Conservation (phyloP, 2,888 invertebrate species). For the Polyommatus iphigenia region DNA sequence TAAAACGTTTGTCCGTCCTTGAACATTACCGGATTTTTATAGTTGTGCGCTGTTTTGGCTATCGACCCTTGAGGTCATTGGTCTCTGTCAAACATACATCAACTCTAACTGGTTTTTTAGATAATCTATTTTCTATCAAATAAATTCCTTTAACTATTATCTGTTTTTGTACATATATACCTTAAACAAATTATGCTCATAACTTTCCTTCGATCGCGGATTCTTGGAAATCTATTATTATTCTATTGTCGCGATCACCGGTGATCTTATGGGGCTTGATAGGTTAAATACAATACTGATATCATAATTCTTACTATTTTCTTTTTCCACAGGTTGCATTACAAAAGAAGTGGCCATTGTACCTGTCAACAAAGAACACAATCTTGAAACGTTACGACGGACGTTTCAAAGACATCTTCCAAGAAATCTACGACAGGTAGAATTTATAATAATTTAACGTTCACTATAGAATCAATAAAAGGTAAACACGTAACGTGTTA, state of each 20-base stretch:
- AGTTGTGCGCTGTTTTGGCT: background rate
- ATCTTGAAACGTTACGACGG: conserved; percentile 94
- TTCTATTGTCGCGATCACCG: too few species aligned
- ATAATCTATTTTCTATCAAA: background rate
- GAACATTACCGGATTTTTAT: background rate
- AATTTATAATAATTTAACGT: background rate
- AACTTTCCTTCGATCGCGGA: too few species aligned
- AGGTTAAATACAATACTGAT: too few species aligned
- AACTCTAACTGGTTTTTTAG: background rate
- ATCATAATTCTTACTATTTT: too few species aligned
- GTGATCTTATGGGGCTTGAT: too few species aligned
- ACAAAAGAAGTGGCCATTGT: conserved; percentile 92
- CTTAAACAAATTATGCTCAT: too few species aligned
- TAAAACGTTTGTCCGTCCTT: background rate
- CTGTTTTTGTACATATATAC: too few species aligned
- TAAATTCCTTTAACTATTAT: too few species aligned
- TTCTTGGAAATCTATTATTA: too few species aligned
- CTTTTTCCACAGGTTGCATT: conserved; percentile 82
- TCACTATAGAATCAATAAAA: background rate
- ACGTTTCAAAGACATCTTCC: conserved; percentile 94
- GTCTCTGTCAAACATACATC: background rate
- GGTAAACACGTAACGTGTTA: background rate
- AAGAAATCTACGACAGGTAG: conserved; percentile 91
- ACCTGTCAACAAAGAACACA: conserved; percentile 94
- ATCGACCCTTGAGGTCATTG: conserved; percentile 11